A percentile compares a stretch with the other conserved stretches of the same genome.
phyloP scores from a whole-genome alignment of 30 jellyfish, hydroid and myxozoan genomes.

The Aurelia sp. region DNA sequence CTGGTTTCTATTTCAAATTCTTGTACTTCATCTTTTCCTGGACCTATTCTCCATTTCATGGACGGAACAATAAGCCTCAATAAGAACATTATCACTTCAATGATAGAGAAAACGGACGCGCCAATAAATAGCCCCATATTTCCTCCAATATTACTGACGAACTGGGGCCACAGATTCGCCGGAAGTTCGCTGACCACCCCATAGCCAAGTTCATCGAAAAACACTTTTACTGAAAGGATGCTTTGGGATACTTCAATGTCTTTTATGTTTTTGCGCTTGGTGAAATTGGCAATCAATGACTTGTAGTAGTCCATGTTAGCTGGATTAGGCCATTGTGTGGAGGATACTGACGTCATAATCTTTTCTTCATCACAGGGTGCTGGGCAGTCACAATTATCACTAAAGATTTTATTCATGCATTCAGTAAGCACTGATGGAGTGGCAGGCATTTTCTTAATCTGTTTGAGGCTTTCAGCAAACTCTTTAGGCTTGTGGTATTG shows the following conservation, averaged over 20 bases:
- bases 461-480: conserved; percentile 38
- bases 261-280: conserved; percentile 30
- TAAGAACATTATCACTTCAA: conserved; percentile 11
- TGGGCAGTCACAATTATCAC: conserved; percentile 16
- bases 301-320: conserved; percentile 24
- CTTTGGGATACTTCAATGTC: conserved; percentile 21
- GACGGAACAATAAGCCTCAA: neutral
- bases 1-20: no score
- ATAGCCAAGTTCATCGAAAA: conserved; percentile 40
- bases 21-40: neutral
- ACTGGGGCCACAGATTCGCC: neutral
- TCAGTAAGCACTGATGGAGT: neutral
- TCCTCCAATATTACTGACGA: conserved; percentile 46
- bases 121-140: conserved; percentile 51
- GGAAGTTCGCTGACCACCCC: conserved; percentile 8
- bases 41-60: conserved; percentile 6
- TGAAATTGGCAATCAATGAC: conserved; percentile 18
- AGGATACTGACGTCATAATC: conserved; percentile 1
- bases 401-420: neutral
- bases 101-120: conserved; percentile 33
- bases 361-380: conserved; percentile 35
- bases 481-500: conserved; percentile 53
- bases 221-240: conserved; percentile 14
- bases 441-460: neutral
- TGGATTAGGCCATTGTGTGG: conserved; percentile 59